Evolutionary conservation across 1,140 invertebrate genomes (phyloP).

Genomic region (Neodiprion pinetum): DNA sequence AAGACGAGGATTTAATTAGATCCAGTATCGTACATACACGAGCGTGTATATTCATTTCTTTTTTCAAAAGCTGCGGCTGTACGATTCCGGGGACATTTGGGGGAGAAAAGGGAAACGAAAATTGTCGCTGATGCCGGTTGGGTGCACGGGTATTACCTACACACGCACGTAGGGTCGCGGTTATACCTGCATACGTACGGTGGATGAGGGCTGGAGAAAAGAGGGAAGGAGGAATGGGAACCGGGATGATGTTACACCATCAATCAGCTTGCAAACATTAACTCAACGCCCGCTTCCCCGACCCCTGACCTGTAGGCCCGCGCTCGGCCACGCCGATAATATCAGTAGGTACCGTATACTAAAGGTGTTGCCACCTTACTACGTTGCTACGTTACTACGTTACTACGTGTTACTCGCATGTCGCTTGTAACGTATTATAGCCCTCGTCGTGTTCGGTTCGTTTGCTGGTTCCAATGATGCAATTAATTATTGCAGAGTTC

Average conservation of each 20-base stretch:
- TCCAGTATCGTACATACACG: background rate
- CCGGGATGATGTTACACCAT: conserved; percentile 58
- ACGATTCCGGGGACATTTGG: background rate
- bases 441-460: too few relatives aligned
- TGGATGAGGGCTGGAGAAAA: conserved; percentile 11
- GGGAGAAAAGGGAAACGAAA: background rate
- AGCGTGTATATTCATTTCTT: background rate
- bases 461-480: background rate
- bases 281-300: conserved; percentile 55
- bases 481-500: background rate
- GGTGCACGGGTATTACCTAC: too few relatives aligned
- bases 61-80: background rate
- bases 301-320: background rate
- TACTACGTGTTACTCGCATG: background rate
- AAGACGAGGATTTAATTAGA: too few relatives aligned
- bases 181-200: too few relatives aligned
- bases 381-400: too few relatives aligned
- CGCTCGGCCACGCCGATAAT: background rate
- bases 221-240: conserved; percentile 29
- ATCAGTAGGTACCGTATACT: background rate
- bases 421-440: background rate
- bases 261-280: conserved; percentile 61
- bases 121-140: too few relatives aligned
- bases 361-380: too few relatives aligned
- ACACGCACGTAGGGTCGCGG: too few relatives aligned